Percentiles rank a stretch among this genome's conserved stretches.
phyloP scores from a whole-genome alignment of 2,797 vertebrate species.

The Argya squamiceps region DNA sequence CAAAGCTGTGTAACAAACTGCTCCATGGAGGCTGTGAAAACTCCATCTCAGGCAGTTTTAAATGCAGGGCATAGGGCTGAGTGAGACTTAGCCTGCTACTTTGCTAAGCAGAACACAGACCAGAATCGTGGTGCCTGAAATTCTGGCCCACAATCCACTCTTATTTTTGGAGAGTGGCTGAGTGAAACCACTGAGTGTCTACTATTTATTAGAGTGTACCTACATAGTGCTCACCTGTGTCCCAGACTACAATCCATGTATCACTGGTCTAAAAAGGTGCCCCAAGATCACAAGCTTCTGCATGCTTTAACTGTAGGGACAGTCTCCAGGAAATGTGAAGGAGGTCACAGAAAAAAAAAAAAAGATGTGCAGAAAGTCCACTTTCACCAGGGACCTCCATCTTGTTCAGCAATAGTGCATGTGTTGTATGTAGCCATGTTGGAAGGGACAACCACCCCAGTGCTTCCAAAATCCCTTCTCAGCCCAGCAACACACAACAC shows the following conservation, averaged over 20 bases:
- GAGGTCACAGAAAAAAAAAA: not conserved
- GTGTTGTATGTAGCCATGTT: not conserved
- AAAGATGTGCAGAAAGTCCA: not conserved
- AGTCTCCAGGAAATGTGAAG: not conserved
- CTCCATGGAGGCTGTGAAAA: not conserved
- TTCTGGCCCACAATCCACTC: not conserved
- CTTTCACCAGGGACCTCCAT: not conserved
- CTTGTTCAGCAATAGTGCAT: not conserved
- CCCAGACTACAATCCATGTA: not conserved
- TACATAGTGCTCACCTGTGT: not conserved
- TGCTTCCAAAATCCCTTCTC: not conserved
- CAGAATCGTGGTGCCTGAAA: not conserved
- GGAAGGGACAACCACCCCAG: not conserved
- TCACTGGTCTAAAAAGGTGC: not conserved
- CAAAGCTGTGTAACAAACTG: conserved; percentile 24
- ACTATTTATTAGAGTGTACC: not conserved
- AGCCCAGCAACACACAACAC: not conserved
- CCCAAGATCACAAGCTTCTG: not conserved
- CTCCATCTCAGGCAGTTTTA: not conserved
- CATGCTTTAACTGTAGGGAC: not conserved
- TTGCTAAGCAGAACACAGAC: not conserved
- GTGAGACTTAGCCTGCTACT: not conserved
- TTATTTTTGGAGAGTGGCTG: not conserved
- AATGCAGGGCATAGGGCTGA: not conserved
- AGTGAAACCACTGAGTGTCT: not conserved